phyloP scores from a whole-genome alignment of 2,888 invertebrate species.

The Phymatocera aterrima region DNA sequence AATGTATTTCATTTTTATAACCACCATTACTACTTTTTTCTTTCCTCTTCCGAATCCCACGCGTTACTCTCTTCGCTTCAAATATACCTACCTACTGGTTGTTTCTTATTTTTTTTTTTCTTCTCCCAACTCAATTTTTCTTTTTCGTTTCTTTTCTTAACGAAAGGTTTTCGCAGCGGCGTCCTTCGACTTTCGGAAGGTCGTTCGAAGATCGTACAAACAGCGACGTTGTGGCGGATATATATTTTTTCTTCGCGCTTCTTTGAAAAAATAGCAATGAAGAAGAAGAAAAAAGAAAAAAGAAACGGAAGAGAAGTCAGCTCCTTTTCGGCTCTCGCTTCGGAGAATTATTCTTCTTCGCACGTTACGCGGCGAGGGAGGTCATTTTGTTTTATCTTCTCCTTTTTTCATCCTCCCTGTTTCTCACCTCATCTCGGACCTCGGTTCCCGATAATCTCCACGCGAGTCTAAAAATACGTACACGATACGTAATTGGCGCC shows the following conservation, averaged over 20 bases:
- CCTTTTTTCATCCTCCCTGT: neutral
- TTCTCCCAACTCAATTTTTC: neutral
- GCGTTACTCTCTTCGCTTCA: neutral
- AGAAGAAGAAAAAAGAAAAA: neutral
- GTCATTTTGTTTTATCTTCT: neutral
- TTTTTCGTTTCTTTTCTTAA: neutral
- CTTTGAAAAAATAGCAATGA: neutral
- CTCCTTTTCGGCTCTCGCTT: neutral
- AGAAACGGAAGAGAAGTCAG: neutral
- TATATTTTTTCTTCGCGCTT: neutral
- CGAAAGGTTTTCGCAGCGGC: neutral
- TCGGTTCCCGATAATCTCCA: slow-evolving; percentile 18
- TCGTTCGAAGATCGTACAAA: neutral
- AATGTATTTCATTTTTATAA: slow-evolving; percentile 30
- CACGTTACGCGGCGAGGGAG: neutral
- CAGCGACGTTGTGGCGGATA: neutral
- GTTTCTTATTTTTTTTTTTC: neutral
- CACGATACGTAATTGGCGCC: slow-evolving; percentile 20
- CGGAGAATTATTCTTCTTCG: neutral
- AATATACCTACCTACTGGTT: neutral
- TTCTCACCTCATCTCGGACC: neutral
- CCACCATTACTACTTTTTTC: neutral
- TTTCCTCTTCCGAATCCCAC: neutral
- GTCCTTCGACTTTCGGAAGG: slow-evolving; percentile 32
- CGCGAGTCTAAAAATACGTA: slow-evolving; percentile 16